Percentiles rank a stretch among this genome's conserved stretches.
Evolutionary conservation across 2,888 invertebrate genomes (phyloP).

Genomic region (Drosophila nigritarsus): DNA sequence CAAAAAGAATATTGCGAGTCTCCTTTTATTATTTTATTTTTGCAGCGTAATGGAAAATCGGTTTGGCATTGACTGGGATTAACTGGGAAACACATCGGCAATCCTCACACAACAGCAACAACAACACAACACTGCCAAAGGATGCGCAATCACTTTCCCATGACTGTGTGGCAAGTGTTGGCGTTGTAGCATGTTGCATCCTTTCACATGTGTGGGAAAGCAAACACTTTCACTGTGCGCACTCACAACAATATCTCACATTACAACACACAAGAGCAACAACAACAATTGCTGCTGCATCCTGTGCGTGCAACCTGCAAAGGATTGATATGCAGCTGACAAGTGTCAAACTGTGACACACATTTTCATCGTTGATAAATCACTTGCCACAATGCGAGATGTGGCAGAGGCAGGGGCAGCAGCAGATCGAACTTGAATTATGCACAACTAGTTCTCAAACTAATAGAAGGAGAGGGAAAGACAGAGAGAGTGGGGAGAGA

Average conservation of each 20-base stretch:
- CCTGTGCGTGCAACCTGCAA: constrained; percentile 69
- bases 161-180: constrained; percentile 58
- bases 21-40: constrained; percentile 21
- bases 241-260: constrained; percentile 61
- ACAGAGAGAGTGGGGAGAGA: constrained; percentile 34
- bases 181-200: constrained; percentile 35
- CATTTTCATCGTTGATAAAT: constrained; percentile 46
- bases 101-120: not conserved
- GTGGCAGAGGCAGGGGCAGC: not conserved
- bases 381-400: constrained; percentile 16
- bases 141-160: constrained; percentile 69
- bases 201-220: constrained; percentile 64
- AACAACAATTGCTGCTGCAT: constrained; percentile 36
- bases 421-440: constrained; percentile 47
- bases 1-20: constrained; percentile 1
- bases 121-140: constrained; percentile 1
- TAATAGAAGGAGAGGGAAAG: not conserved
- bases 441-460: constrained; percentile 58
- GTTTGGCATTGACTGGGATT: constrained; percentile 6
- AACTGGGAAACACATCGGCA: constrained; percentile 14
- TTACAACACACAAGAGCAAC: constrained; percentile 51
- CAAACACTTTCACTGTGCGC: constrained; percentile 69
- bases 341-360: constrained; percentile 52
- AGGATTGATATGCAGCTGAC: constrained; percentile 76
- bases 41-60: constrained; percentile 59